Conservation (phyloP, 2,113 vertebrate species). For the Zapus hudsonius region DNA sequence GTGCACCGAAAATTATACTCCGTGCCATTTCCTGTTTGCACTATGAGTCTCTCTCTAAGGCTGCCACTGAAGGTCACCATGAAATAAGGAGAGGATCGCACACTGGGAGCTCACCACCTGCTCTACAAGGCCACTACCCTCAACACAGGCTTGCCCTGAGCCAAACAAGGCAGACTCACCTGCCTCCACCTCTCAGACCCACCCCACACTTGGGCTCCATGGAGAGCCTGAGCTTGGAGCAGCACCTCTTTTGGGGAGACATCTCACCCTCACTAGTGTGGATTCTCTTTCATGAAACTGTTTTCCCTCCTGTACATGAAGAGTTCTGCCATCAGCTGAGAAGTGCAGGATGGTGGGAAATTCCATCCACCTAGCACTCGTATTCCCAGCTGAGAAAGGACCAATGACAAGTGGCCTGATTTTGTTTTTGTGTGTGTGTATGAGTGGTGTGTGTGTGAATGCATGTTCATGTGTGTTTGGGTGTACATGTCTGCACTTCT, state of each 20-base stretch:
- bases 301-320: not conserved
- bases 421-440: no score
- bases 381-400: no score
- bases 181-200: not conserved
- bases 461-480: no score
- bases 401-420: no score
- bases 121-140: not conserved
- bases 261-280: not conserved
- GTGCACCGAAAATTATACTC: not conserved
- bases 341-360: not conserved
- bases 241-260: not conserved
- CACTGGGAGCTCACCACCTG: accelerated
- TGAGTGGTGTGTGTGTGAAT: no score
- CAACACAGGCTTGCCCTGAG: not conserved
- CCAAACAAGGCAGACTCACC: not conserved
- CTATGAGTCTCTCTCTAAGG: not conserved
- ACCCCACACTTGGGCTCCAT: not conserved
- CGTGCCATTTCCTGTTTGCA: not conserved
- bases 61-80: no score
- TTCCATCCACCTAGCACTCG: not conserved
- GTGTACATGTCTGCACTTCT: no score
- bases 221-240: not conserved
- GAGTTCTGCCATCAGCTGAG: not conserved
- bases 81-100: accelerated
- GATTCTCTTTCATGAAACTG: not conserved